phyloP scores from a whole-genome alignment of 2,113 vertebrate species.

The Mustela nigripes region DNA sequence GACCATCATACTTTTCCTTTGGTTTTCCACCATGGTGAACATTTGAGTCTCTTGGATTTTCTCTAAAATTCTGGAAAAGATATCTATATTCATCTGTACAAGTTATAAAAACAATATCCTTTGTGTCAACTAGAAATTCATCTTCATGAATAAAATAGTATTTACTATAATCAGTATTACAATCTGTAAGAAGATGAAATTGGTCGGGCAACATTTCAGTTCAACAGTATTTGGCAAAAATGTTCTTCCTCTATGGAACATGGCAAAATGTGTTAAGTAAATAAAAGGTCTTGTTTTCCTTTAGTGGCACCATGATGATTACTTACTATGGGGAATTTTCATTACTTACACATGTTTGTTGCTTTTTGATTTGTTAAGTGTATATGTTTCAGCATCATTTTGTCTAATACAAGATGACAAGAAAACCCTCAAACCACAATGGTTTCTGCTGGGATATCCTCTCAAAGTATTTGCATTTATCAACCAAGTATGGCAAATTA shows the following conservation, averaged over 20 bases:
- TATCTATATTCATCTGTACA: not conserved
- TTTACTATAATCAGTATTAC: not conserved
- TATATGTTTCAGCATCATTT: conserved; percentile 56
- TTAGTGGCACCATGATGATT: conserved; percentile 45
- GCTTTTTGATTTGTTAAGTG: conserved; percentile 71
- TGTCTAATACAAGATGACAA: conserved; percentile 64
- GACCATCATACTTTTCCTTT: not conserved
- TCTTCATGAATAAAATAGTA: not conserved
- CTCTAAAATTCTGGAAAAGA: not conserved
- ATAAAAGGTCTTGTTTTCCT: conserved; percentile 64
- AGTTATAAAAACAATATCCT: not conserved
- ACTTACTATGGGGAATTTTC: conserved; percentile 51
- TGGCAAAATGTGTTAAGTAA: conserved; percentile 60
- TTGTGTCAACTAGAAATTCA: not conserved
- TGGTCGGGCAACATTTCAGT: not conserved
- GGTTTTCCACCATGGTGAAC: not conserved
- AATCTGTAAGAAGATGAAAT: not conserved
- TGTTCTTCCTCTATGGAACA: conserved; percentile 1
- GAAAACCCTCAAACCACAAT: conserved; percentile 65
- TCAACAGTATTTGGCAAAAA: not conserved
- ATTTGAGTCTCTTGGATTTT: not conserved
- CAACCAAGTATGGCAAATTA: not conserved
- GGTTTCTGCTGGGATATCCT: conserved; percentile 55
- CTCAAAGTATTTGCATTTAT: conserved; percentile 52
- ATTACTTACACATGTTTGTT: conserved; percentile 71